Evolutionary conservation across 2,113 vertebrate genomes (phyloP).

Genomic region (Redunca redunca): DNA sequence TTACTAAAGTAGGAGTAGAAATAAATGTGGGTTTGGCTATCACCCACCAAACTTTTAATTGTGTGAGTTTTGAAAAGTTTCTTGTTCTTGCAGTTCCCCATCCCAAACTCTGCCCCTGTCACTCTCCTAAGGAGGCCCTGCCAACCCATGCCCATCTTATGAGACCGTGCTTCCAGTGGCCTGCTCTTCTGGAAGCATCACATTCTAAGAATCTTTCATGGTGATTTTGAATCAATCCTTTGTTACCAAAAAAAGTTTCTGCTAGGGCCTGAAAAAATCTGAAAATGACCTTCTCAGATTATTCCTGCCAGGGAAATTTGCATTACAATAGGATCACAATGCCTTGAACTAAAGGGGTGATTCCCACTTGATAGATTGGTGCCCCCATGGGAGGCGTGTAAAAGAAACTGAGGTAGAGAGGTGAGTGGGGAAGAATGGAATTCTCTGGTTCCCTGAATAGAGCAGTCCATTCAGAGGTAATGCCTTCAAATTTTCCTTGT

Average conservation of each 20-base stretch:
- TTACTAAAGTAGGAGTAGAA: not conserved
- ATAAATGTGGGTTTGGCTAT: not conserved
- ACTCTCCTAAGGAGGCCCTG: not conserved
- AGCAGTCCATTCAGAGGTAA: not conserved
- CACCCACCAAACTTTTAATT: not conserved
- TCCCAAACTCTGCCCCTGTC: not conserved
- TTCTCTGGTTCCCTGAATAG: not conserved
- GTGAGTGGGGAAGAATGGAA: fast-evolving
- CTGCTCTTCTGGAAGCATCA: not conserved
- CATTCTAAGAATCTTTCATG: not conserved
- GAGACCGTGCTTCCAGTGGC: fast-evolving
- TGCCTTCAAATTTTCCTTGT: not conserved
- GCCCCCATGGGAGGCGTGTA: not conserved
- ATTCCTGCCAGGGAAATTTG: not conserved
- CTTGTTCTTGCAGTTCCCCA: not conserved
- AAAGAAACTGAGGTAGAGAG: not conserved
- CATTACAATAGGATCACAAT: not conserved
- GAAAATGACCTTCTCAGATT: not conserved
- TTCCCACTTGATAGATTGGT: too few relatives aligned
- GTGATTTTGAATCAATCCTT: not conserved
- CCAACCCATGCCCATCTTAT: not conserved
- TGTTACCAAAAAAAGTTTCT: not conserved
- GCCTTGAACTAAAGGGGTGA: not conserved
- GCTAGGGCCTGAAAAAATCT: not conserved
- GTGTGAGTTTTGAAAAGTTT: not conserved